Base-by-base conservation (phyloP, 2,888 invertebrate species). In the Cheilosia pagana region DNA sequence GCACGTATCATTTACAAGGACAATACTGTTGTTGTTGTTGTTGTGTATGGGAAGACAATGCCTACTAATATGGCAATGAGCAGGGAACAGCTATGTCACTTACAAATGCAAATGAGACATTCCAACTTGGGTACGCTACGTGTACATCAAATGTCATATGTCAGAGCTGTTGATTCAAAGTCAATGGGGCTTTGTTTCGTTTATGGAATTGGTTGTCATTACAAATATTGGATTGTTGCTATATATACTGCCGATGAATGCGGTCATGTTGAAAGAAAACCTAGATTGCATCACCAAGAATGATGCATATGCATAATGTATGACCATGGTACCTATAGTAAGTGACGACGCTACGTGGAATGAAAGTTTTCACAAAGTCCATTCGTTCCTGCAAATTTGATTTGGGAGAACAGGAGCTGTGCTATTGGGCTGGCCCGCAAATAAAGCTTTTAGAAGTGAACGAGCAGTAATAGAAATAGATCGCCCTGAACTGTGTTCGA, bases 1-100 rank as follows among this genome's bases (percentile, higher is more conserved):
- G 81, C 85, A 85, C 85, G 85, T 85, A 85, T 85, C 85, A 85
- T 81, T 85, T 81, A 85, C 85, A 85, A 85, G 75, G 81, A 85
- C 85, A 81, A 81, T 71, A 76, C 74, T 65, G 59, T 79, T 79
- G 65, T 83, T 16, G 16, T 48, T 16, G 48, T 21, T 50, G 48
- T 52, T 55, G 62, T 50, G 48, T 57, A 48, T 55, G 16, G 53
- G 25, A 45, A 45, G 23, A 82, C 77, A 81, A 71, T 77, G 77
- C 70, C 53, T 60, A 41, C 59, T 65, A 77, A 16, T 16, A 16
- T 77, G 60, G 43, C 23, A 50, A 23, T 50, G 50, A 50, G 57
- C 3, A 19, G 28, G 39, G 39, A 57, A 50, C 21, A 48, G 23
- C n/a, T 19, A 28, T 45, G 19, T 67, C 55, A 45, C 14, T 45